Conservation (phyloP, 2,888 invertebrate species). For the Nomada fabriciana region DNA sequence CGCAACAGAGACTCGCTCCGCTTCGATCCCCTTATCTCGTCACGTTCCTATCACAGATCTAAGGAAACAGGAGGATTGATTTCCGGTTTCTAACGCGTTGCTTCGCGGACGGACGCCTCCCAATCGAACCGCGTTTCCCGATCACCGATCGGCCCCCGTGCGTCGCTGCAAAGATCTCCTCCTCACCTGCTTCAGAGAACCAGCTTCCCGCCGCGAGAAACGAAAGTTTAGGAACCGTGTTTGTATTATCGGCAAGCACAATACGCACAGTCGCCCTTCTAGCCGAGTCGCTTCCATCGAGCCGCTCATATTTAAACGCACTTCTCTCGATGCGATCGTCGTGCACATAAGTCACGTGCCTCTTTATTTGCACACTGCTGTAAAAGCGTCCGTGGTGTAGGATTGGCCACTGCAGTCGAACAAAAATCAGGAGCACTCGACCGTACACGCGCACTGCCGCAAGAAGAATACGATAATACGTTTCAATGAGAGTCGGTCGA, state of each 20-base stretch:
- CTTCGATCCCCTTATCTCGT: conserved; percentile 14
- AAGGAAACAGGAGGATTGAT: conserved; percentile 70
- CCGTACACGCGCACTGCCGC: conserved; percentile 21
- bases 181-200: background rate
- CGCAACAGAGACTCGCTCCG: conserved; percentile 20
- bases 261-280: conserved; percentile 1
- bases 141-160: conserved; percentile 4
- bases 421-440: conserved; percentile 13
- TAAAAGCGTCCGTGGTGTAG: conserved; percentile 20
- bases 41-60: conserved; percentile 80
- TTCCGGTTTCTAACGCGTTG: conserved; percentile 45
- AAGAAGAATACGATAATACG: background rate
- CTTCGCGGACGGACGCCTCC: conserved; percentile 32
- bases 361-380: conserved; percentile 36
- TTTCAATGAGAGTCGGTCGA: background rate
- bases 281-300: background rate
- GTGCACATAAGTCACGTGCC: conserved; percentile 4
- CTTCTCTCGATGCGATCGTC: conserved; percentile 14
- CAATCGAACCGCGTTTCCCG: conserved; percentile 29
- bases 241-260: conserved; percentile 3
- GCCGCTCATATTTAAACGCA: conserved; percentile 25
- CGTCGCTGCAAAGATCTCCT: background rate
- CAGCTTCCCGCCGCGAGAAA: conserved; percentile 7
- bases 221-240: conserved; percentile 39
- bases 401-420: background rate